Percentiles rank a stretch among this genome's conserved stretches.
phyloP scores from a whole-genome alignment of 1,140 invertebrate species.

The Papilio helenus region DNA sequence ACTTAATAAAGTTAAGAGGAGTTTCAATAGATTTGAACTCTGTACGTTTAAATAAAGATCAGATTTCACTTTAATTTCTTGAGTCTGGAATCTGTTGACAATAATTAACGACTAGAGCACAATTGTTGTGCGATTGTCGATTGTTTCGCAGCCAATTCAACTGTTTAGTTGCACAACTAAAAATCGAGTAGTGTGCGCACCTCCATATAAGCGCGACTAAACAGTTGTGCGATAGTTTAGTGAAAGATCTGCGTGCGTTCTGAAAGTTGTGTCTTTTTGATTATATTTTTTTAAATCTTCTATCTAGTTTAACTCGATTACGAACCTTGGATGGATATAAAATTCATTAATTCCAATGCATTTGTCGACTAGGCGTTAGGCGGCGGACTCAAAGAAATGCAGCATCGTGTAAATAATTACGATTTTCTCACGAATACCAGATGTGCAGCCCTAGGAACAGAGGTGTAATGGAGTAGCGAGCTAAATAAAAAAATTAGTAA shows the following conservation, averaged over 20 bases:
- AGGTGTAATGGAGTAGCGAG: conserved; percentile 51
- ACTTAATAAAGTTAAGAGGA: background rate
- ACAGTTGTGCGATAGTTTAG: no score
- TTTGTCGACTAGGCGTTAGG: conserved; percentile 39
- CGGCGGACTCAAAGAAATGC: conserved; percentile 65
- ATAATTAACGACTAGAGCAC: no score
- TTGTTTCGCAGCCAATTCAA: no score
- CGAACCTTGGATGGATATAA: background rate
- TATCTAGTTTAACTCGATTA: no score
- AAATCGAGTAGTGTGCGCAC: no score
- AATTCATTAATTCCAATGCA: conserved; percentile 10
- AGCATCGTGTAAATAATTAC: conserved; percentile 57
- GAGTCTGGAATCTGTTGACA: background rate
- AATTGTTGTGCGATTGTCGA: no score
- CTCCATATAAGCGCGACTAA: no score
- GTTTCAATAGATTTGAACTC: conserved; percentile 11
- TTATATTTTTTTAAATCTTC: no score
- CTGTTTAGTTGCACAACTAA: no score
- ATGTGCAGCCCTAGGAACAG: conserved; percentile 56
- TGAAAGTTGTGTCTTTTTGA: no score
- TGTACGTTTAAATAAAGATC: background rate
- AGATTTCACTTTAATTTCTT: background rate
- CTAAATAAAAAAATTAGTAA: background rate
- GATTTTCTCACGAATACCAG: conserved; percentile 72
- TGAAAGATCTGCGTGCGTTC: no score